These are phyloP conservation scores for Gortyna flavago DNA, from an alignment of 2,888 invertebrate species.

Conservation along the genomic window DNA sequence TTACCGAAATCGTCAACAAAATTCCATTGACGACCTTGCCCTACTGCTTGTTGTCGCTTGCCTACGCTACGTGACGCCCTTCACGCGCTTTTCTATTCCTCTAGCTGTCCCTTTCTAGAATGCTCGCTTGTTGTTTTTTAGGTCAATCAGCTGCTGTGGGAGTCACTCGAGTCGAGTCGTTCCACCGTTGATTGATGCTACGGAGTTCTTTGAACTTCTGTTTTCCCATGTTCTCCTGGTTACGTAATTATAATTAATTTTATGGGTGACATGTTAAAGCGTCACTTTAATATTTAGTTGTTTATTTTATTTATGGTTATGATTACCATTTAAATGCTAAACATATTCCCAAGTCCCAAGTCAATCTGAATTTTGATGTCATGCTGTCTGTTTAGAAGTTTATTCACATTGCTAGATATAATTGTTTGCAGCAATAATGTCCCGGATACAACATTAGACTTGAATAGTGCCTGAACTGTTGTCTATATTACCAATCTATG, in stretches of 20 bases:
- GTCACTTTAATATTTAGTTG: conserved; percentile 19
- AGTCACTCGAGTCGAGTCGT: conserved; percentile 44
- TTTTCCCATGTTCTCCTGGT: conserved; percentile 47
- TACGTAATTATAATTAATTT: conserved; percentile 46
- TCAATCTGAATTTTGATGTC: conserved; percentile 15
- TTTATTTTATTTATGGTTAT: conserved; percentile 23
- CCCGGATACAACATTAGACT: conserved; percentile 39
- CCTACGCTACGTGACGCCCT: conserved; percentile 80
- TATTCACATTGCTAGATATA: conserved; percentile 17
- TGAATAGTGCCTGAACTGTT: conserved; percentile 32
- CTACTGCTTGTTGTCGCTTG: conserved; percentile 73
- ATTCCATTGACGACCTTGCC: conserved; percentile 77
- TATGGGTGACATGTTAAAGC: conserved; percentile 14
- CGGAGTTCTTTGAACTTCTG: conserved; percentile 66
- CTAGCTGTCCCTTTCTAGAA: conserved; percentile 70
- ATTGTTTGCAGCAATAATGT: conserved; percentile 27
- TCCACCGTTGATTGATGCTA: conserved; percentile 63
- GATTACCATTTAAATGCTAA: conserved; percentile 15
- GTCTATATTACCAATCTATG: conserved; percentile 56
- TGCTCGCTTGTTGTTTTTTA: conserved; percentile 67
- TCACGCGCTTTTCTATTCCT: conserved; percentile 75
- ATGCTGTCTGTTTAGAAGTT: conserved; percentile 21
- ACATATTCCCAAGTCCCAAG: conserved; percentile 1
- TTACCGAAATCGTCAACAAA: conserved; percentile 64
- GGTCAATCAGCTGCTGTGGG: conserved; percentile 77